A percentile compares a stretch with the other conserved stretches of the same genome.
Conservation (phyloP, 2,797 vertebrate genomes). For the Gallinago solitaria region DNA sequence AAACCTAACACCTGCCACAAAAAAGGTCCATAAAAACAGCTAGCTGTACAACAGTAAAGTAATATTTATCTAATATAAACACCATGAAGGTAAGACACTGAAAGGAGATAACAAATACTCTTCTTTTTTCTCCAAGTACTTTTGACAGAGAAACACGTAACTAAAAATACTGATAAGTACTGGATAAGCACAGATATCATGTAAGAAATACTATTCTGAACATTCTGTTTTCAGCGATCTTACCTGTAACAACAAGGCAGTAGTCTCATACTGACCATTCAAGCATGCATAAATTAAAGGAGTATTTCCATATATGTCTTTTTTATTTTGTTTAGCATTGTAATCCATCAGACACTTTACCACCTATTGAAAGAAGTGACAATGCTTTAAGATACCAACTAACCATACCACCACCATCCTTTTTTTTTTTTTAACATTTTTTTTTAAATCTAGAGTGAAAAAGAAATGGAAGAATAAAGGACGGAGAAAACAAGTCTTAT, state of each 20-base stretch:
- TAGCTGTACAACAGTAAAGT: not conserved
- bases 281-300: conserved; percentile 89
- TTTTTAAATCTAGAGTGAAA: not conserved
- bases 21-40: not conserved
- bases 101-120: not conserved
- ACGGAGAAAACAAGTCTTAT: not conserved
- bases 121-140: not conserved
- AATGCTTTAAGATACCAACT: not conserved
- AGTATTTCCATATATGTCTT: conserved; percentile 91
- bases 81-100: not conserved
- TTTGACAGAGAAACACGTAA: not conserved
- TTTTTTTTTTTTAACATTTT: no score
- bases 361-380: conserved; percentile 78
- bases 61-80: not conserved
- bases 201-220: not conserved
- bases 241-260: conserved; percentile 86
- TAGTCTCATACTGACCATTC: conserved; percentile 83
- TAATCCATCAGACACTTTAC: conserved; percentile 86
- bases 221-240: not conserved
- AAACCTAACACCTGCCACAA: not conserved
- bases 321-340: conserved; percentile 90
- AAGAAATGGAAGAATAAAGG: not conserved
- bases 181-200: not conserved
- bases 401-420: not conserved
- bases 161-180: not conserved